Percentiles rank a stretch among this genome's conserved stretches.
phyloP scores from a whole-genome alignment of 2,797 vertebrate species.

The Notolabrus celidotus region DNA sequence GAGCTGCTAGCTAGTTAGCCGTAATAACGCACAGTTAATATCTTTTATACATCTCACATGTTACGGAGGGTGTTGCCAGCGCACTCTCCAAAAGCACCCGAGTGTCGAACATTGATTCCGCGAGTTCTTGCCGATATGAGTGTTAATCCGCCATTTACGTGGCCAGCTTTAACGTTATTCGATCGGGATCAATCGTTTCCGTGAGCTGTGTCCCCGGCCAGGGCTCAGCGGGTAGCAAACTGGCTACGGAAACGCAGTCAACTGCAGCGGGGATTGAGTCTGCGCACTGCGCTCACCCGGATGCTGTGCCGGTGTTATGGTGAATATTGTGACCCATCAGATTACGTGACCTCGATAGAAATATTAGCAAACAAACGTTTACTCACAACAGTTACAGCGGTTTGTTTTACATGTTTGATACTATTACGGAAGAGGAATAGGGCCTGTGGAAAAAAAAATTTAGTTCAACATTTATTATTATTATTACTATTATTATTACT shows the following conservation, averaged over 20 bases:
- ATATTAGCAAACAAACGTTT: not conserved
- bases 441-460: too few species aligned
- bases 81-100: slow-evolving; percentile 66
- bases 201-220: slow-evolving; percentile 67
- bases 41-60: slow-evolving; percentile 77
- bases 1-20: slow-evolving; percentile 75
- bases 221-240: slow-evolving; percentile 71
- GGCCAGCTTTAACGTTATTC: slow-evolving; percentile 60
- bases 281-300: slow-evolving; percentile 81
- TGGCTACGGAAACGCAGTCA: slow-evolving; percentile 85
- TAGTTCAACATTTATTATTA: too few species aligned
- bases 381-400: too few species aligned
- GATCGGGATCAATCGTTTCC: slow-evolving; percentile 64
- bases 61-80: slow-evolving; percentile 75
- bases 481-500: too few species aligned
- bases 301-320: slow-evolving; percentile 63
- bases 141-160: slow-evolving; percentile 70
- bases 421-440: too few species aligned
- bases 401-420: too few species aligned
- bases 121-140: slow-evolving; percentile 33
- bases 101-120: slow-evolving; percentile 46
- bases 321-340: slow-evolving; percentile 26
- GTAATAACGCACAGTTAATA: slow-evolving; percentile 78
- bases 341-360: slow-evolving; percentile 13
- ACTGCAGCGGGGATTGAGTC: slow-evolving; percentile 76